These are phyloP conservation scores for Lagopus muta DNA, from an alignment of 2,113 vertebrate genomes.

Conservation along the genomic window DNA sequence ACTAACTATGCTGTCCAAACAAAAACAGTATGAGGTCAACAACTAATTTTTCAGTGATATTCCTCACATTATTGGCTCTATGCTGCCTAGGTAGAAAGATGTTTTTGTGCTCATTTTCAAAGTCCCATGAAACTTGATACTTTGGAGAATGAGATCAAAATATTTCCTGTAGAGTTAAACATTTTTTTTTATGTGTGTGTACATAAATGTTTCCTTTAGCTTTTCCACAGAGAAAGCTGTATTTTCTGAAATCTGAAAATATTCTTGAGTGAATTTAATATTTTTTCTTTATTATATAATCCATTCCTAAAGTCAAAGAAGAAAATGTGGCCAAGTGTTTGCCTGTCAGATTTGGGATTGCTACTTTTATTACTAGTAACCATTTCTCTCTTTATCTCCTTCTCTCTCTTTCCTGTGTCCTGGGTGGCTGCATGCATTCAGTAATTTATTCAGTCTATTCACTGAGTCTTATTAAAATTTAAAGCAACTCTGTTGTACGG, in stretches of 20 bases:
- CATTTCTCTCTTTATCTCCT: background rate
- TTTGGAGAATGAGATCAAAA: background rate
- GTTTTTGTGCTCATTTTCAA: background rate
- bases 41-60: background rate
- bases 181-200: background rate
- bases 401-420: background rate
- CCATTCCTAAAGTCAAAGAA: background rate
- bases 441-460: slow-evolving; percentile 29
- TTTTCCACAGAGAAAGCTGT: background rate
- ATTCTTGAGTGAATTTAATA: background rate
- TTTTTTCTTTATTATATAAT: background rate
- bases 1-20: background rate
- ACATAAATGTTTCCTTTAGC: background rate
- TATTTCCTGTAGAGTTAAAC: background rate
- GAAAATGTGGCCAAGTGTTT: background rate
- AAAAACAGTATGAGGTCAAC: background rate
- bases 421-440: background rate
- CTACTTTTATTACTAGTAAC: background rate
- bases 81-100: background rate
- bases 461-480: slow-evolving; percentile 33
- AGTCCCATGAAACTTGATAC: background rate
- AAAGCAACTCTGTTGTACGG: background rate
- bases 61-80: background rate
- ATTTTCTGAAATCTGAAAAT: background rate
- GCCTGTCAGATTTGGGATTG: background rate